phyloP scores from a whole-genome alignment of 1,140 invertebrate species.

The Geopemphigus sp. region DNA sequence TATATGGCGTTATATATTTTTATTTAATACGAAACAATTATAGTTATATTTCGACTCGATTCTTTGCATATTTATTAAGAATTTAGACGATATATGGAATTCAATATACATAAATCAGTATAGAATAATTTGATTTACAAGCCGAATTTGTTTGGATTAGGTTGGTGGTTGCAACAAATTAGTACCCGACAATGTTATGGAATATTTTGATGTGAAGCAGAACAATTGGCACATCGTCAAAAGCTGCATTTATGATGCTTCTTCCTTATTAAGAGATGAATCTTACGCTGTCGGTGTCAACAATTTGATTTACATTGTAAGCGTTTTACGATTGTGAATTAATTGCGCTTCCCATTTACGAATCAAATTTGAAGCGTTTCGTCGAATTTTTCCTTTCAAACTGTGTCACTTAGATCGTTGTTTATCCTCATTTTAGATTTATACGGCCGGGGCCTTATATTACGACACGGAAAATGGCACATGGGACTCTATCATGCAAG shows the following conservation, averaged over 20 bases:
- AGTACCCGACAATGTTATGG: not conserved
- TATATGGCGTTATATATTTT: too few species aligned
- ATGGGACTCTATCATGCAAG: not conserved
- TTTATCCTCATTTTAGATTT: not conserved
- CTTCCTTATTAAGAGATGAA: not conserved
- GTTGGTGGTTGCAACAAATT: not conserved
- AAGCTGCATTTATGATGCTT: too few species aligned
- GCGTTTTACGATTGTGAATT: not conserved
- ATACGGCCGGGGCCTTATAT: not conserved
- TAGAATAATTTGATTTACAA: too few species aligned
- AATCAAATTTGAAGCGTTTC: too few species aligned
- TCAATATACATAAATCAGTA: too few species aligned
- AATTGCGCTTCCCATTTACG: too few species aligned
- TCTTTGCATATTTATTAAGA: too few species aligned
- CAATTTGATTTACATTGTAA: constrained; percentile 23
- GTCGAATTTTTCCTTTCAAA: too few species aligned
- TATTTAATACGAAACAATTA: too few species aligned
- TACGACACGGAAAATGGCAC: not conserved
- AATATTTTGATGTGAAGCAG: constrained; percentile 11
- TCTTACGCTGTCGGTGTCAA: not conserved
- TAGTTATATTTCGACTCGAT: too few species aligned
- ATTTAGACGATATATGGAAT: too few species aligned
- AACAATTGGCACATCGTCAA: not conserved
- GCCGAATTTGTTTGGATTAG: not conserved
- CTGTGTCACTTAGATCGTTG: too few species aligned